Evolutionary conservation across 2,797 vertebrate species (phyloP).

Genomic region (Botia almorhae): DNA sequence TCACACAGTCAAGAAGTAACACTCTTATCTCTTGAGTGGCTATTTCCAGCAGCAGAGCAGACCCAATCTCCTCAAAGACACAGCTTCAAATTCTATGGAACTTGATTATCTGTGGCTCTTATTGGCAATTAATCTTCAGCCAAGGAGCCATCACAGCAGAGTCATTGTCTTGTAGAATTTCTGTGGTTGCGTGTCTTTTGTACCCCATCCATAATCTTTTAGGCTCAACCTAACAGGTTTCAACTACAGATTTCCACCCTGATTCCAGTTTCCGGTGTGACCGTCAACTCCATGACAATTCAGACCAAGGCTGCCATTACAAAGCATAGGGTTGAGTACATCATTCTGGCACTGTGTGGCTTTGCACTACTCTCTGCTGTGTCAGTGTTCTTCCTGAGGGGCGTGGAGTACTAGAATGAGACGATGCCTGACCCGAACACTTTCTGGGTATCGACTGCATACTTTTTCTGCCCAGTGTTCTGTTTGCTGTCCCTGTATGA

Average conservation of each 20-base stretch:
- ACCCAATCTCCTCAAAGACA: not conserved
- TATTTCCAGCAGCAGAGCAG: not conserved
- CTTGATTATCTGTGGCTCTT: no score
- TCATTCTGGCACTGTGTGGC: slow-evolving; percentile 80
- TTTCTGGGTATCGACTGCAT: slow-evolving; percentile 88
- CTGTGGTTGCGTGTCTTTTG: no score
- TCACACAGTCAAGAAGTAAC: not conserved
- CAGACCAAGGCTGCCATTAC: slow-evolving; percentile 81
- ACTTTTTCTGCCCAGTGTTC: slow-evolving; percentile 85
- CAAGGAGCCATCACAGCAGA: not conserved
- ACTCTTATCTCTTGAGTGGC: not conserved
- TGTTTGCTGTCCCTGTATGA: slow-evolving; percentile 85
- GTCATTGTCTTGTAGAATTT: not conserved
- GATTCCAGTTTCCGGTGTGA: slow-evolving; percentile 75
- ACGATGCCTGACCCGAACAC: slow-evolving; percentile 70
- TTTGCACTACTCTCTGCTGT: slow-evolving; percentile 80
- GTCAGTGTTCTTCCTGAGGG: slow-evolving; percentile 83
- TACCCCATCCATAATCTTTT: not conserved
- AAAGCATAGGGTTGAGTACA: slow-evolving; percentile 75
- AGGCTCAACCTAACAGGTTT: no score
- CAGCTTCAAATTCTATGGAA: no score
- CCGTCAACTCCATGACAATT: no score
- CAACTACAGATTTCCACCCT: slow-evolving; percentile 63
- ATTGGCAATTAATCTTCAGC: not conserved
- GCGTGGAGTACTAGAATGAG: slow-evolving; percentile 79